These are phyloP conservation scores for human DNA, from an alignment of 2,113 vertebrate genomes.

Conservation along the genomic window DNA sequence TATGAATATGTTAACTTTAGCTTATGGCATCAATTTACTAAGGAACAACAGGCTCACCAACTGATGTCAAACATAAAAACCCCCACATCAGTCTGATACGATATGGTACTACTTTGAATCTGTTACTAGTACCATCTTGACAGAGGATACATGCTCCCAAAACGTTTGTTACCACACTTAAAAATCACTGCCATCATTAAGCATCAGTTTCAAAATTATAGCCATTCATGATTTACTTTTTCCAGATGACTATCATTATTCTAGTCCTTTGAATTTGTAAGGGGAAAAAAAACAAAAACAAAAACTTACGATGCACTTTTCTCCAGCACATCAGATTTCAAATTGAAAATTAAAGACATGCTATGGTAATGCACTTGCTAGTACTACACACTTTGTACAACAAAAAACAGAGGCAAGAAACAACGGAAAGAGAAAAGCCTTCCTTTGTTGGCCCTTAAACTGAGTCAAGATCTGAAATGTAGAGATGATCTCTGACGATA, in stretches of 20 bases:
- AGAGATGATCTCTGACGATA: slow-evolving; percentile 44
- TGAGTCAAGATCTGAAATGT: slow-evolving; percentile 41
- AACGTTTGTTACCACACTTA: not conserved
- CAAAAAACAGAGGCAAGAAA: slow-evolving; percentile 34
- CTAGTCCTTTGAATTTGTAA: slow-evolving; percentile 42
- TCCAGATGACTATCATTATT: not conserved
- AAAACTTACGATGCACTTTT: not conserved
- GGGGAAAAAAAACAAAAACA: not conserved
- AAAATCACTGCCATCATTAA: not conserved
- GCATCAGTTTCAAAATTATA: slow-evolving; percentile 17
- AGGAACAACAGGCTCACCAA: not conserved
- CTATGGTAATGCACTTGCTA: slow-evolving; percentile 25
- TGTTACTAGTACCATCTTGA: not conserved
- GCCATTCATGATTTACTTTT: not conserved
- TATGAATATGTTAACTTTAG: not conserved
- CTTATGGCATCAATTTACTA: not conserved
- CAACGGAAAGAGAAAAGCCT: not conserved
- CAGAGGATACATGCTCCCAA: not conserved
- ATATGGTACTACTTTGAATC: not conserved
- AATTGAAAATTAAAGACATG: slow-evolving; percentile 5
- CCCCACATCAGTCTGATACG: not conserved
- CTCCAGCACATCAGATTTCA: slow-evolving; percentile 6
- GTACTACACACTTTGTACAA: slow-evolving; percentile 55
- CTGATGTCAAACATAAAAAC: not conserved
- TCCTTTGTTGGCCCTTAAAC: slow-evolving; percentile 22